Evolutionary conservation across 2,113 vertebrate species (phyloP).

Genomic region (Meleagris gallopavo): DNA sequence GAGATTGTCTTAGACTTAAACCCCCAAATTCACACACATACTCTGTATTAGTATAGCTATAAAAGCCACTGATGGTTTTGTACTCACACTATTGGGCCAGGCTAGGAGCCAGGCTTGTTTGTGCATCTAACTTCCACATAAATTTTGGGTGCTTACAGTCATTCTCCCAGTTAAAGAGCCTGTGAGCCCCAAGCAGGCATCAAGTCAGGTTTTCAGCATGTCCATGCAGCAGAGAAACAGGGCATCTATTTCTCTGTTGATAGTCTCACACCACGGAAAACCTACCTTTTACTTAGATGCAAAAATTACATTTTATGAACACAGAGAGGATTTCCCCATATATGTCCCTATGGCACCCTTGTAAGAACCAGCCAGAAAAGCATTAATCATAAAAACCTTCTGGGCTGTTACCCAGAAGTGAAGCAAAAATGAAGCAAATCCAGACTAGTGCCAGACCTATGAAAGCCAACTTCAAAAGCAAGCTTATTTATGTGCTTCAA

Average conservation of each 20-base stretch:
- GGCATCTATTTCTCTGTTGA: background rate
- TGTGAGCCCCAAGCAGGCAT: background rate
- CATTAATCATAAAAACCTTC: no score
- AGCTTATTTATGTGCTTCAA: background rate
- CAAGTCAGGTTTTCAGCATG: background rate
- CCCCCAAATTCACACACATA: background rate
- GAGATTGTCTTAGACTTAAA: background rate
- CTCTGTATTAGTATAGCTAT: background rate
- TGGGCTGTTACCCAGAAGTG: no score
- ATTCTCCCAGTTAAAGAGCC: background rate
- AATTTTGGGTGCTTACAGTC: background rate
- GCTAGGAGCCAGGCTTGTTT: background rate
- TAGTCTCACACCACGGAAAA: background rate
- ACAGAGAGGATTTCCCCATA: no score
- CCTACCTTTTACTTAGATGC: background rate
- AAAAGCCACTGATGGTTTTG: background rate
- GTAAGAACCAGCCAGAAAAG: no score
- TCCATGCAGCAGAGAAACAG: background rate
- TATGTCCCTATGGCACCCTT: no score
- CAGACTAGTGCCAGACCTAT: background rate
- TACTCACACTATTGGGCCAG: background rate
- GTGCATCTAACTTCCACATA: background rate
- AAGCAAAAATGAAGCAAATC: background rate
- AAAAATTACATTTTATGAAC: background rate
- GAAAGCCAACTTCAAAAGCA: background rate